Base-by-base conservation (phyloP, 2,888 invertebrate genomes). In the Lottia gigantea region DNA sequence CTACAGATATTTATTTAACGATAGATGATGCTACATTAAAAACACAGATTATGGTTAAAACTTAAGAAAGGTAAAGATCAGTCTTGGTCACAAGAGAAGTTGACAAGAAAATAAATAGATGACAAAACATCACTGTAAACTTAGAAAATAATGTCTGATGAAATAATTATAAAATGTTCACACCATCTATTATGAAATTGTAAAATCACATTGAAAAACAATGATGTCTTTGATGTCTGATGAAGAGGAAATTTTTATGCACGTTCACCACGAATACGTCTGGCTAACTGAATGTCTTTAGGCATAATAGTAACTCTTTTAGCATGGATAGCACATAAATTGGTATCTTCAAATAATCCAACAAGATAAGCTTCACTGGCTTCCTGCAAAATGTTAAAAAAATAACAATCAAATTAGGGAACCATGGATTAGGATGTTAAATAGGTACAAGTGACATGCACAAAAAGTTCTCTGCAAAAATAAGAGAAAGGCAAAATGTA, bases 271-370 rank as follows among this genome's bases (percentile, higher is more conserved):
- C 97, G 94, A 91, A 97, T 97, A 92, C 97, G 93, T 89, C 96
- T 93, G 75, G 97, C 97, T 89, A 97, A 92, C 90, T 97, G 96
- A 87, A 97, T 97, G 89, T 97, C 97, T 91, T 97, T 97, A 84
- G 97, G 97, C 96, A 97, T 97, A 90, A 97, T 97, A 79, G 97
- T 97, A 71, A 97, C 97, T 86, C 97, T 93, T 90, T 97, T 97
- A 84, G 97, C 97, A 88, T 97, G 97, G 89, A 97, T 97, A 80
- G 97, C 97, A 91, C 96, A 97, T 92, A 97, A 92, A 91, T 97
- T 97, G 81, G 97, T 97, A 91, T 97, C 97, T 92, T 97, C 97
- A 90, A 98, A 97, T 73, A 98, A 91, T 79, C 97, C 97, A 49
- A 85, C 85, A 73, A 85, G 76, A 78, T 85, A 85, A 61, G 85